A percentile compares a stretch with the other conserved stretches of the same genome.
phyloP scores from a whole-genome alignment of 1,140 invertebrate species.

The Calycopis cecrops region DNA sequence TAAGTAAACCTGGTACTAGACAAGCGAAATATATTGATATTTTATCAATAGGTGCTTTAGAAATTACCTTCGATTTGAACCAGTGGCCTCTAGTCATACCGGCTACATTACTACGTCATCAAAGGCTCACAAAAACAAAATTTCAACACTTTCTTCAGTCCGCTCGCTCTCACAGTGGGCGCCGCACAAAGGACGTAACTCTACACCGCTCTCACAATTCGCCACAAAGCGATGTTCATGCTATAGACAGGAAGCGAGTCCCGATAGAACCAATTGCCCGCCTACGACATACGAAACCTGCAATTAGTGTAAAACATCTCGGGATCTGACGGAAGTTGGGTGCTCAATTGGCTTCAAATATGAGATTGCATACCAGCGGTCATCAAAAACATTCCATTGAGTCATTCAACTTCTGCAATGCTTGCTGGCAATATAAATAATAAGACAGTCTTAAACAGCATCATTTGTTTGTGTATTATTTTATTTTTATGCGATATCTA shows the following conservation, averaged over 20 bases:
- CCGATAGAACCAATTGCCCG: slow-evolving; percentile 65
- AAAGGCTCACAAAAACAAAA: slow-evolving; percentile 4
- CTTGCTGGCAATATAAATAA: too few species aligned
- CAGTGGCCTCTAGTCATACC: too few species aligned
- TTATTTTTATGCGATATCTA: too few species aligned
- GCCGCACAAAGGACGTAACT: slow-evolving; percentile 54
- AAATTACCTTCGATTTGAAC: too few species aligned
- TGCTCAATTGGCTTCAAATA: slow-evolving; percentile 23
- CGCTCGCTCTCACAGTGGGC: slow-evolving; percentile 36
- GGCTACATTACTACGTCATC: too few species aligned
- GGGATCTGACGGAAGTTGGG: slow-evolving; percentile 44
- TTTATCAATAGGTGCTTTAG: too few species aligned
- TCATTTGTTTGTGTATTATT: too few species aligned
- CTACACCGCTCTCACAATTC: slow-evolving; percentile 55
- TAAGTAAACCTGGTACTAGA: too few species aligned
- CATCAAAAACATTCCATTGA: not conserved
- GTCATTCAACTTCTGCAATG: too few species aligned
- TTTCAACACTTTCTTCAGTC: slow-evolving; percentile 2
- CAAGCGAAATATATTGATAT: too few species aligned
- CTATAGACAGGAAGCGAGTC: slow-evolving; percentile 67
- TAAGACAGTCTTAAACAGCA: too few species aligned
- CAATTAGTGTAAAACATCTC: slow-evolving; percentile 67
- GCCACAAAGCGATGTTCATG: slow-evolving; percentile 41
- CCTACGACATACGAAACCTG: slow-evolving; percentile 63
- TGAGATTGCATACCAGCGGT: slow-evolving; percentile 6